Conservation (phyloP, 2,113 vertebrate species). For the pig (Sus scrofa) region T2T-Sscrofa CM000812.6:171234501-171235000, state of each 20-base stretch:
- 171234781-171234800: constrained; percentile 64
- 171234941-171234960: not conserved
- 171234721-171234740: constrained; percentile 73
- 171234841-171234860: not conserved
- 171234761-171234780: constrained; percentile 29
- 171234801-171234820: constrained; percentile 25
- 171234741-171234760: not conserved
- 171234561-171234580: constrained; percentile 48
- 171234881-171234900: constrained; percentile 56
- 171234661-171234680: constrained; percentile 75
- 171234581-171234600: constrained; percentile 62
- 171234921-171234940: constrained; percentile 59
- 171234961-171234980: not conserved
- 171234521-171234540: not conserved
- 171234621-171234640: constrained; percentile 49
- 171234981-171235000: constrained; percentile 45
- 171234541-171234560: not conserved
- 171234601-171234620: constrained; percentile 51
- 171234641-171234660: not conserved
- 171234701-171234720: constrained; percentile 73
- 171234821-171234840: constrained; percentile 52
- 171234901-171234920: not conserved
- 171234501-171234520: constrained; percentile 36
- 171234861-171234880: constrained; percentile 36
- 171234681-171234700: constrained; percentile 59